Evolutionary conservation across 2,113 vertebrate genomes (phyloP).

Genomic region (Eudyptes chrysolophus): DNA sequence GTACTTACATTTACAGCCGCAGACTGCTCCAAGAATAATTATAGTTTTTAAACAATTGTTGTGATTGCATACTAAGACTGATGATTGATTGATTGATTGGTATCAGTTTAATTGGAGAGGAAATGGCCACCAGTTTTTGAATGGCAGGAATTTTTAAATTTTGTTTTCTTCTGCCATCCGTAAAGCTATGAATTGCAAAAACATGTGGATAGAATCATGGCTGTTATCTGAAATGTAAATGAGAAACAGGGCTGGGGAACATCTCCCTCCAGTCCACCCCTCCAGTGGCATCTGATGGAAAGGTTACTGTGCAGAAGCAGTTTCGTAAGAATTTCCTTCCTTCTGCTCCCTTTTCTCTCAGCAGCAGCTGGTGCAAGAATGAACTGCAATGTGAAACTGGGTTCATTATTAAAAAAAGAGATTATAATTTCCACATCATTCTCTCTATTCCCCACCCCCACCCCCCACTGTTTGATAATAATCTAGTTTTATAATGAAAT

Average conservation of each 20-base stretch:
- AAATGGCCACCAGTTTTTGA: conserved; percentile 49
- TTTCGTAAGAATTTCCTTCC: neutral
- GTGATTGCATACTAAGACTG: neutral
- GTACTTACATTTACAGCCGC: neutral
- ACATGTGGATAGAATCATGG: neutral
- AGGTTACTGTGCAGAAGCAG: neutral
- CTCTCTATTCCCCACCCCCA: neutral
- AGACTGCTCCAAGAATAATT: conserved; percentile 38
- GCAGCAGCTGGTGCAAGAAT: conserved; percentile 23
- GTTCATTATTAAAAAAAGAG: conserved; percentile 45
- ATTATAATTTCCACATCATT: neutral
- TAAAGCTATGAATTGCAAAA: neutral
- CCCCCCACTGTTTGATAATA: conserved; percentile 42
- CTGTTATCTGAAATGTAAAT: neutral
- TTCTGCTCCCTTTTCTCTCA: conserved; percentile 33
- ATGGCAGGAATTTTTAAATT: neutral
- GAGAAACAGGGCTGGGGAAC: neutral
- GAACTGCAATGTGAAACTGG: neutral
- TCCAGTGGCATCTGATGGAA: conserved; percentile 1
- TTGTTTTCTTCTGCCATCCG: neutral
- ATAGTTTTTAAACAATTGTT: conserved; percentile 47
- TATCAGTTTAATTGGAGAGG: conserved; percentile 49
- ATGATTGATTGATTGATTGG: conserved; percentile 50
- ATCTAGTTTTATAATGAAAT: conserved; percentile 63
- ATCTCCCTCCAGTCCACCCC: neutral